Evolutionary conservation across 2,888 invertebrate genomes (phyloP).

Genomic region (Nomada flava): DNA sequence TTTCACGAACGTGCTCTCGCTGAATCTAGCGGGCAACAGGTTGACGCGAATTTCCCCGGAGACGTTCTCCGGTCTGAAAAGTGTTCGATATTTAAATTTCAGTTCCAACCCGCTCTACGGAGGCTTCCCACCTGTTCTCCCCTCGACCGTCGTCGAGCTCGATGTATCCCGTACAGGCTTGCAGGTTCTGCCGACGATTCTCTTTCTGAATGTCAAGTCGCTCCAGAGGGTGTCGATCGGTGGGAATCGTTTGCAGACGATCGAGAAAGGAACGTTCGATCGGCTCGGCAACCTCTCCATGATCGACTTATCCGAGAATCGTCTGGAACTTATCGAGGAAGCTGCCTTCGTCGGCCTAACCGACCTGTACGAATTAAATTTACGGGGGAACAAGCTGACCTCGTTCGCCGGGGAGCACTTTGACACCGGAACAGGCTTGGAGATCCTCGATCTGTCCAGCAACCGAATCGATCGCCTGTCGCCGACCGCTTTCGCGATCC

Average conservation of each 20-base stretch:
- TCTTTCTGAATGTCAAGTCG: constrained; percentile 88
- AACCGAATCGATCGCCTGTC: constrained; percentile 93
- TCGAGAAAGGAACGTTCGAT: constrained; percentile 91
- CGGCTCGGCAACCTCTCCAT: constrained; percentile 90
- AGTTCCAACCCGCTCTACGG: constrained; percentile 91
- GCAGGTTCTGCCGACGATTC: constrained; percentile 89
- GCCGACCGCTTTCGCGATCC: constrained; percentile 93
- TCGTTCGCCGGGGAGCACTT: constrained; percentile 94
- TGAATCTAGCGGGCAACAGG: constrained; percentile 93
- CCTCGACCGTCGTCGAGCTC: constrained; percentile 86
- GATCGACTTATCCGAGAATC: constrained; percentile 92
- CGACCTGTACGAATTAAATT: constrained; percentile 89
- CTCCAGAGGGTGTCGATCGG: constrained; percentile 89
- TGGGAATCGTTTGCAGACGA: constrained; percentile 90
- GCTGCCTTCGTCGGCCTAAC: constrained; percentile 92
- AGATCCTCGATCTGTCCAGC: constrained; percentile 91
- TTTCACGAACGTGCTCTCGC: constrained; percentile 87
- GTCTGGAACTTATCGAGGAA: constrained; percentile 90
- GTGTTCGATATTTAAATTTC: constrained; percentile 90
- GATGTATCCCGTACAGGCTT: constrained; percentile 91
- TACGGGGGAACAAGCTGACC: constrained; percentile 91
- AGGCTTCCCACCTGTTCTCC: constrained; percentile 87
- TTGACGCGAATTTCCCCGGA: constrained; percentile 89
- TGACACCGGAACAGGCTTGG: constrained; percentile 92
- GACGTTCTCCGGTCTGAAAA: constrained; percentile 88